A percentile compares a stretch with the other conserved stretches of the same genome.
These are phyloP conservation scores for Brachylomia viminalis DNA, from an alignment of 2,888 invertebrate species.

Conservation along the genomic window DNA sequence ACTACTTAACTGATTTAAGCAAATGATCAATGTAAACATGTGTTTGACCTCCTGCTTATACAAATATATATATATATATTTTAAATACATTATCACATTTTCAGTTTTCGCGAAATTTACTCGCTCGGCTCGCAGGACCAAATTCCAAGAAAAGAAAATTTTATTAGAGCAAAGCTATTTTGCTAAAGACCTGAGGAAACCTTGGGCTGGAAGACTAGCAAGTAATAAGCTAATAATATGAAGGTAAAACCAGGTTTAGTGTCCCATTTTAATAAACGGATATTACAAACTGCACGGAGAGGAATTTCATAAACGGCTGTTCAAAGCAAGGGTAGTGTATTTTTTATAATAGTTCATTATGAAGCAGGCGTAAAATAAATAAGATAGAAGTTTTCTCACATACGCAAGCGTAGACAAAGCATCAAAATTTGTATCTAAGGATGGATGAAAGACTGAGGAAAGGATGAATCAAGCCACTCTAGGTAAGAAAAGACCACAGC, in stretches of 20 bases:
- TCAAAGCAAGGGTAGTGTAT: slow-evolving; percentile 23
- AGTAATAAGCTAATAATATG: slow-evolving; percentile 30
- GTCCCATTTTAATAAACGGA: slow-evolving; percentile 53
- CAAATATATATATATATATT: not conserved
- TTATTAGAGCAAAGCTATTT: not conserved
- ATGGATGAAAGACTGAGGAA: not conserved
- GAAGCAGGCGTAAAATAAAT: slow-evolving; percentile 6
- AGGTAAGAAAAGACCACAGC: not conserved
- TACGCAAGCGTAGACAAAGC: not conserved
- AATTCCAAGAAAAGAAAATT: not conserved
- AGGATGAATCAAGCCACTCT: too few relatives aligned
- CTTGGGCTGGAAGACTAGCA: not conserved
- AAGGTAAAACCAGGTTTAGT: slow-evolving; percentile 18
- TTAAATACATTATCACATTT: not conserved
- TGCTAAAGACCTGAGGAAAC: not conserved
- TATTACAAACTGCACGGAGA: slow-evolving; percentile 39
- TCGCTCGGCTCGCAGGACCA: not conserved
- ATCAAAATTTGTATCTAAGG: not conserved
- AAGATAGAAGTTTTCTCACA: not conserved
- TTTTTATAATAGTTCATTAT: slow-evolving; percentile 41
- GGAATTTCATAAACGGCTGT: slow-evolving; percentile 34
- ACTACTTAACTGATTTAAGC: too few relatives aligned
- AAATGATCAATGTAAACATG: not conserved
- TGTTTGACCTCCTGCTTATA: not conserved
- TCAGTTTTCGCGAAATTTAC: not conserved